A percentile compares a stretch with the other conserved stretches of the same genome.
These are phyloP conservation scores for Ferdinandea cuprea DNA, from an alignment of 2,888 invertebrate species.

Conservation along the genomic window DNA sequence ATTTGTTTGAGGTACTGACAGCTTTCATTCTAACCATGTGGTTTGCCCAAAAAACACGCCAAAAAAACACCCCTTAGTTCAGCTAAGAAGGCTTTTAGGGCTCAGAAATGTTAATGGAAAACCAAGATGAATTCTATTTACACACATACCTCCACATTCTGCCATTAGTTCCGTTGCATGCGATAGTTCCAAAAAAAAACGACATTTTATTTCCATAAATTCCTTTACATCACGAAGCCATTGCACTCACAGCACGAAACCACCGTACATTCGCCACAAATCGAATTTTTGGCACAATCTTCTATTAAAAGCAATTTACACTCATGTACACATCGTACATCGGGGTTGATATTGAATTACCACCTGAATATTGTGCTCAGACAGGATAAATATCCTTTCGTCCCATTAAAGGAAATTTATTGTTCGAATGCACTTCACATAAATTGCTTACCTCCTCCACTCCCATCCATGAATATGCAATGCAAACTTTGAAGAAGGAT, in stretches of 20 bases:
- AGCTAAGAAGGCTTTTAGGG: too few relatives aligned
- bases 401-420: slow-evolving; percentile 67
- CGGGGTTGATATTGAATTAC: slow-evolving; percentile 49
- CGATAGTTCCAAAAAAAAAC: too few relatives aligned
- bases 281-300: slow-evolving; percentile 4
- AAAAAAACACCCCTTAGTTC: too few relatives aligned
- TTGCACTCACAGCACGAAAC: not conserved
- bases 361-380: slow-evolving; percentile 56
- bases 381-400: slow-evolving; percentile 67
- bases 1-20: too few relatives aligned
- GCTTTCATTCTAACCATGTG: too few relatives aligned
- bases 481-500: slow-evolving; percentile 30
- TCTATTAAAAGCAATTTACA: slow-evolving; percentile 23
- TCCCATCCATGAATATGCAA: slow-evolving; percentile 55
- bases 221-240: not conserved
- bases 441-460: slow-evolving; percentile 47
- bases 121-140: too few relatives aligned
- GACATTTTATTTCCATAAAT: too few relatives aligned
- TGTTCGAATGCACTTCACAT: slow-evolving; percentile 64
- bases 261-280: not conserved
- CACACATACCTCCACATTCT: too few relatives aligned
- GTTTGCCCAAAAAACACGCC: too few relatives aligned
- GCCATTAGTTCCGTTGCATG: too few relatives aligned
- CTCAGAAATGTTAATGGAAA: too few relatives aligned
- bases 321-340: slow-evolving; percentile 15